Conservation (phyloP, 92 coral and sea anemone species). For the Pocillopora grandis region DNA sequence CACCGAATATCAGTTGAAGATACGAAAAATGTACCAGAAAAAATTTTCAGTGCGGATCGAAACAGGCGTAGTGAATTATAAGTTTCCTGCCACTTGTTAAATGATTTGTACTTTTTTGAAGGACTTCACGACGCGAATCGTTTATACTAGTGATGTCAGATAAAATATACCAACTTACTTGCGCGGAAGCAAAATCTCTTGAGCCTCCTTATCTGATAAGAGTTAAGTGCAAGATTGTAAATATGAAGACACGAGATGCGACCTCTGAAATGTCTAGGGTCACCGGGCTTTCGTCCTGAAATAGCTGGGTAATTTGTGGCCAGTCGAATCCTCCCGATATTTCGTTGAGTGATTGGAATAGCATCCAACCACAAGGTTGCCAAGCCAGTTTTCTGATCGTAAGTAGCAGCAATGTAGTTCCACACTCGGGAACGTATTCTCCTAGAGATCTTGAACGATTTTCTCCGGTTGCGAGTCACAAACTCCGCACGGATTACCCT, state of each 20-base stretch:
- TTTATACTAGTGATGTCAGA: too few species aligned
- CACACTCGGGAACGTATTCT: slow-evolving; percentile 58
- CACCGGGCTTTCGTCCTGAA: slow-evolving; percentile 62
- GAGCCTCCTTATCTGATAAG: slow-evolving; percentile 60
- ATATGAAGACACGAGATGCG: slow-evolving; percentile 66
- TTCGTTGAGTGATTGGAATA: slow-evolving; percentile 60
- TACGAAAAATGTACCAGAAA: too few species aligned
- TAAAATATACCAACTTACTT: slow-evolving; percentile 23
- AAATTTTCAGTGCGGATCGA: too few species aligned
- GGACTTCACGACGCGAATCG: too few species aligned
- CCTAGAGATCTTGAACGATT: slow-evolving; percentile 27
- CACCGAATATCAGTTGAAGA: too few species aligned
- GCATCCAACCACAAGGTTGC: slow-evolving; percentile 69
- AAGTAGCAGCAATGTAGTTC: slow-evolving; percentile 77
- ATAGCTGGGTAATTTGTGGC: slow-evolving; percentile 69
- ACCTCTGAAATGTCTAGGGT: slow-evolving; percentile 70
- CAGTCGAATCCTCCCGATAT: slow-evolving; percentile 59
- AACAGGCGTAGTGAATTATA: too few species aligned
- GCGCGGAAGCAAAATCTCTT: slow-evolving; percentile 64
- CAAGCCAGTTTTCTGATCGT: slow-evolving; percentile 46
- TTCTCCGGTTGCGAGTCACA: slow-evolving; percentile 52
- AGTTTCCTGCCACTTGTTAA: too few species aligned
- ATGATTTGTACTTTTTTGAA: too few species aligned
- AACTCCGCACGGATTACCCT: slow-evolving; percentile 55
- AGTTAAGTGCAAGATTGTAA: slow-evolving; percentile 62